Base-by-base conservation (phyloP, 2,797 vertebrate genomes). In the Catamblyrhynchus diadema region DNA sequence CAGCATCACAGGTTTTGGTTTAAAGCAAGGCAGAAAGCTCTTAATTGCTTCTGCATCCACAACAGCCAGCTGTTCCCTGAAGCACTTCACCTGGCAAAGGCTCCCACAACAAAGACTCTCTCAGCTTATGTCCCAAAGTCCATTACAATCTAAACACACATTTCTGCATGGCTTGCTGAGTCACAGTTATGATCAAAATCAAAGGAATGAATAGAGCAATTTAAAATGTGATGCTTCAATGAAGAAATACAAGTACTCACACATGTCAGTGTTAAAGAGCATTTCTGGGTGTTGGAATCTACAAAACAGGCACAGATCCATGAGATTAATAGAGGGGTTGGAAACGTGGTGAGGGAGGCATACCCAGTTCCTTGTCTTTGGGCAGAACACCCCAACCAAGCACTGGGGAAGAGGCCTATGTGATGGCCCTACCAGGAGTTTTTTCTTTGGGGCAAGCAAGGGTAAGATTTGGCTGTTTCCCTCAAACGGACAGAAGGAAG, bases 191-290 rank as follows among this genome's bases (percentile, higher is more conserved):
- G 73, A 56, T 86, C 85, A 84, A 75, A 94, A 90, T 88, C 82
- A 93, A 88, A 86, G 25, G 85, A 90, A 81, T 61, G 69, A 94
- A 95, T 45, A 64, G 39, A 90, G 48, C 44, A 86, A 86, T 96
- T 92, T 74, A 81, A 91, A 93, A 95, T 45, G 86, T 19, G 51
- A 95, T 86, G 91, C 92, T 95, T 84, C 42, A 0, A 7, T 88
- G 93, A 95, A 91, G 88, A 95, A 96, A 96, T 33, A 93, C 71
- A 93, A 97, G 48, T 45, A 65, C 39, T 69, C 47, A 69, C 44
- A 75, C 51, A 87, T 37, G 44, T 81, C 73, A 74, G 37, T 23
- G 72, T 66, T 93, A 65, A 88, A 88, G 65, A 94, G 56, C 62
- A 75, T 70, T 75, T 60, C 39, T 64, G 47, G 32, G 42, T 57